phyloP scores from a whole-genome alignment of 1,140 invertebrate species.

The Danaus plexippus region DNA sequence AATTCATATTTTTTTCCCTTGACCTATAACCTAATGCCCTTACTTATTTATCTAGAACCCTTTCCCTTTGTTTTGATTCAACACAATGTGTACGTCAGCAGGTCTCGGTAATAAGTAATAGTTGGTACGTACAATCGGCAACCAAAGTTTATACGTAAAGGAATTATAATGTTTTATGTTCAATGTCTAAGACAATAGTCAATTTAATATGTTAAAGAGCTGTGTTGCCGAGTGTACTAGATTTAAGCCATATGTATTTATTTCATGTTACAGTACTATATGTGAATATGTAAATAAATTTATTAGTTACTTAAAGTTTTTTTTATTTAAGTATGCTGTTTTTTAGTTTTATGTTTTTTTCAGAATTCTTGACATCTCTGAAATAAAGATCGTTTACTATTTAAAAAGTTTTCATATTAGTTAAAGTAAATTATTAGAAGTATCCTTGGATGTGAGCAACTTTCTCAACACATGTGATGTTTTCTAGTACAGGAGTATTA shows the following conservation, averaged over 20 bases:
- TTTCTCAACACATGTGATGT: too few species aligned
- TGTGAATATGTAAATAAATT: slow-evolving; percentile 69
- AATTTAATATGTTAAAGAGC: slow-evolving; percentile 24
- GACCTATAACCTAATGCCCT: too few species aligned
- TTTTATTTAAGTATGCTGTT: slow-evolving; percentile 4
- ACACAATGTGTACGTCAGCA: too few species aligned
- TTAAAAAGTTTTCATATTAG: too few species aligned
- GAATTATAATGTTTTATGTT: slow-evolving; percentile 10
- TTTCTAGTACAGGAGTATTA: too few species aligned
- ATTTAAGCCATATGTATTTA: slow-evolving; percentile 35
- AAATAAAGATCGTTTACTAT: too few species aligned
- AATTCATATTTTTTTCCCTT: too few species aligned
- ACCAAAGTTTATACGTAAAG: slow-evolving; percentile 24
- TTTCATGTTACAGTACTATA: slow-evolving; percentile 60
- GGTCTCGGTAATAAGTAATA: slow-evolving; percentile 34
- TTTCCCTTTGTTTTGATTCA: too few species aligned
- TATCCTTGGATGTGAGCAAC: too few species aligned
- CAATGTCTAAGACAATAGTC: slow-evolving; percentile 18
- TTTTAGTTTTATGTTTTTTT: slow-evolving; percentile 17
- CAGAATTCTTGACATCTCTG: background rate
- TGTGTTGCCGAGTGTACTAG: slow-evolving; percentile 34
- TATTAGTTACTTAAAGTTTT: slow-evolving; percentile 44
- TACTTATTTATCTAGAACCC: too few species aligned
- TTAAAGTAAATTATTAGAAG: too few species aligned
- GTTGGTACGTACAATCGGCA: slow-evolving; percentile 36